phyloP scores from a whole-genome alignment of 2,113 vertebrate genomes.

The Eretmodus cyanostictus region DNA sequence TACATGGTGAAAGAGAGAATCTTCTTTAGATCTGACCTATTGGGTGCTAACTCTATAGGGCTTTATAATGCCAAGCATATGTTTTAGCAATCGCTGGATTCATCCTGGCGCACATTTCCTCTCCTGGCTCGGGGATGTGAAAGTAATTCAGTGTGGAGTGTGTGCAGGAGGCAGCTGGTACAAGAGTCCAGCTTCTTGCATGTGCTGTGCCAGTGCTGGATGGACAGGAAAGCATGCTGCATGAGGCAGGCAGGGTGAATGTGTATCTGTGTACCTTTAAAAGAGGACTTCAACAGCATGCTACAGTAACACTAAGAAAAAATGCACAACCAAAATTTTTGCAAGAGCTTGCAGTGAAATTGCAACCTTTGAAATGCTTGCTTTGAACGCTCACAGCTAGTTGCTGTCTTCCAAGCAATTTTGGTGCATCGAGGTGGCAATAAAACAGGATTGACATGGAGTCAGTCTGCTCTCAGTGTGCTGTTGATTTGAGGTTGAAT shows the following conservation, averaged over 20 bases:
- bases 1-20: slow-evolving; percentile 51
- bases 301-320: not conserved
- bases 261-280: not conserved
- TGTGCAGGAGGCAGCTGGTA: not conserved
- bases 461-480: not conserved
- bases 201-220: not conserved
- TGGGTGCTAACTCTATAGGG: slow-evolving; percentile 30
- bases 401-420: not conserved
- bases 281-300: not conserved
- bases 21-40: slow-evolving; percentile 56
- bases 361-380: not conserved
- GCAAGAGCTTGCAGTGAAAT: not conserved
- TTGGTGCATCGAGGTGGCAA: not conserved
- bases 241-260: not conserved
- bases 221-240: not conserved
- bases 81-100: slow-evolving; percentile 27
- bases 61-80: slow-evolving; percentile 32
- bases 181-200: not conserved
- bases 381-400: not conserved
- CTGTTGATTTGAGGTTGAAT: not conserved
- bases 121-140: not conserved
- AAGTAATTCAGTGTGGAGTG: slow-evolving; percentile 15
- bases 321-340: not conserved
- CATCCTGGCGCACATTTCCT: not conserved
- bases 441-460: not conserved